Evolutionary conservation across 1,140 invertebrate species (phyloP), one percentile per base, ranked within the genome.

Genomic region (Aphidius gifuensis): DNA sequence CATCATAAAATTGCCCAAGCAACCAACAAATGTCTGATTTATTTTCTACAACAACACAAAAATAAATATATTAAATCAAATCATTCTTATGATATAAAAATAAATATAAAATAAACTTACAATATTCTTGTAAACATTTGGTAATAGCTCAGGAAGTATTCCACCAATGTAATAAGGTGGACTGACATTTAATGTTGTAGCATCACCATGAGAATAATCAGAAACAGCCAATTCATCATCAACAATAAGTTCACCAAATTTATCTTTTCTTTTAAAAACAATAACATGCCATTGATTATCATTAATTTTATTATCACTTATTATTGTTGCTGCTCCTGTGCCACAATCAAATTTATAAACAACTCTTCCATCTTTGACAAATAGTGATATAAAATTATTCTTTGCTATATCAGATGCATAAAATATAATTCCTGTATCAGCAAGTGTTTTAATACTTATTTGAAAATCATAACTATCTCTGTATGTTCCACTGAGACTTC

Each of bases 241-340:
- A 2, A 92, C 83, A 2, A 80, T 80, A n/a, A 96, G 75, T 62
- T 85, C 85, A 1, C 88, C 89, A 59, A 81, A 73, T 40, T 83
- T 80, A 4, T 76, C 71, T 40, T 83, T 73, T 56, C 88, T 79
- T 46, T 83, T 86, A 67, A 91, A 85, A 9, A 80, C 80, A 0
- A 91, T 84, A 0, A 82, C 86, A 73, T 99, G 96, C 96, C 96
- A 98, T 44, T 88, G 72, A 7, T 89, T 88, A 75, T 98, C 94
- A 68, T 93, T 90, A 62, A 93, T 88, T 9, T 79, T 80, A 3
- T 74, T 70, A 0, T 82, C 70, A 39, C 78, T 82, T 3, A 76
- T 72, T 0, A 96, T 74, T 0, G 80, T 64, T 0, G 84, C 88
- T 0, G 85, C 77, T n/a, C 87, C 90, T 21, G 81, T 86, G 42